phyloP scores from a whole-genome alignment of 2,113 vertebrate genomes.

The Mus musculus region GRCm39 chr10:104556501-104557000 shows the following conservation, averaged over 20 bases:
- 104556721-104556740: background rate
- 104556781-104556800: background rate
- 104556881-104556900: background rate
- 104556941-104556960: background rate
- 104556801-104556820: background rate
- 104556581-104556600: background rate
- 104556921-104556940: background rate
- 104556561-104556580: background rate
- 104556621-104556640: background rate
- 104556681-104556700: background rate
- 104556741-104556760: background rate
- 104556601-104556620: too few relatives aligned
- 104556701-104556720: background rate
- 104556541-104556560: background rate
- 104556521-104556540: background rate
- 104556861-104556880: background rate
- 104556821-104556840: background rate
- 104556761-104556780: background rate
- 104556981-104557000: background rate
- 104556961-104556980: background rate
- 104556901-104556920: background rate
- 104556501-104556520: background rate
- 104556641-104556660: background rate
- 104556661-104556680: background rate
- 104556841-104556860: background rate